Evolutionary conservation across 2,113 vertebrate genomes (phyloP), one percentile per base, ranked within the genome.

Genomic region (Pogonocichla stellata): DNA sequence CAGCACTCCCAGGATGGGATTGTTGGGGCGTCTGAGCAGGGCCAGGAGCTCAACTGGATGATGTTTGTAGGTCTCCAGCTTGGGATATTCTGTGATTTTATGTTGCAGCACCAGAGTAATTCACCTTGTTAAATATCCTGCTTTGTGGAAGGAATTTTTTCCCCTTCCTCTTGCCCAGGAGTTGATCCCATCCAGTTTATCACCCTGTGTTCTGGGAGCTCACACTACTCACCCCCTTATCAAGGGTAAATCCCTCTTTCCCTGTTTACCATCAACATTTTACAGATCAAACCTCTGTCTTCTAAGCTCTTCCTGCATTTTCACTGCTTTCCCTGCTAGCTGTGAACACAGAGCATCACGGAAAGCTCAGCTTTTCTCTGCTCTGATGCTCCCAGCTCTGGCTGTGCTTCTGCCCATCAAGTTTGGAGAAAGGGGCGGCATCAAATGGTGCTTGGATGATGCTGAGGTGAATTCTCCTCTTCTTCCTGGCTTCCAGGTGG

Each of bases 401-500:
- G 3, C 2, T 33, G 3, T 9, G 34, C 5, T 36, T 53, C n/a
- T 1, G 1, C 14, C 19, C 20, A 43, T 10, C 26, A 29, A 8
- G 3, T 42, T 5, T 2, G 9, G 43, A 51, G 51, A 60, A 17
- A 48, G 8, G 15, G 12, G 15, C 0, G 1, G 24, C 34, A 74
- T 29, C 60, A 33, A 42, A 38, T 0, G 0, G 6, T 8, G 50
- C 31, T 6, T 3, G 71, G 19, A 34, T 1, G 14, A 9, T 50
- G 60, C 20, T 9, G 20, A 87, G 56, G 26, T 19, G 87, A 71
- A 48, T 18, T 25, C 25, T 53, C 9, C 29, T 58, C 12, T 42
- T 56, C 22, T 17, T n/a, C 12, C 19, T 6, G 40, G 7, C 7
- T 67, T 12, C 0, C 5, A 33, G 53, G 15, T 9, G 6, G 1